Percentiles rank a stretch among this genome's conserved stretches.
phyloP scores from a whole-genome alignment of 2,888 invertebrate genomes.

The Zele albiditarsus region DNA sequence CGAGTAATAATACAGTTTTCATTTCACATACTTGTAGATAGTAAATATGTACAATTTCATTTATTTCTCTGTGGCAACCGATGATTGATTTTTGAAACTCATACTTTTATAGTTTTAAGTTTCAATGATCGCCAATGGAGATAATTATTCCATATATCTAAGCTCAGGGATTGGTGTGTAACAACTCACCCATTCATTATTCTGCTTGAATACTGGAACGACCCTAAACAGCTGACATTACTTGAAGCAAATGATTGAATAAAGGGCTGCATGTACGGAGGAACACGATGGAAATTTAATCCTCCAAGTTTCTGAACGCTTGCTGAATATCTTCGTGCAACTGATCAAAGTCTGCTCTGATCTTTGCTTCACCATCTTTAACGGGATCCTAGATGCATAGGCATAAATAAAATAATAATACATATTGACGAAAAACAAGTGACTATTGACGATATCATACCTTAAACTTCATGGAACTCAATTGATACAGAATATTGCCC shows the following conservation, averaged over 20 bases:
- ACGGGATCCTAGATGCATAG: constrained; percentile 88
- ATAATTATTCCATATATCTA: not conserved
- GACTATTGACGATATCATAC: constrained; percentile 64
- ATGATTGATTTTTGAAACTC: not conserved
- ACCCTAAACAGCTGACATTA: constrained; percentile 51
- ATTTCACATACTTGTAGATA: not conserved
- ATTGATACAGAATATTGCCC: constrained; percentile 96
- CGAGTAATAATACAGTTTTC: not conserved
- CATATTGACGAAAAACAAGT: not conserved
- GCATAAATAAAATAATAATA: not conserved
- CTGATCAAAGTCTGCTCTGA: constrained; percentile 97
- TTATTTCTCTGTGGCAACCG: not conserved
- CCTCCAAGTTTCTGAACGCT: constrained; percentile 98
- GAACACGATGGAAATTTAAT: constrained; percentile 76
- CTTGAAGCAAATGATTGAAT: constrained; percentile 48
- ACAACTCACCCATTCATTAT: not conserved
- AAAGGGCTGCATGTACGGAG: constrained; percentile 39
- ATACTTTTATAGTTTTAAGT: not conserved
- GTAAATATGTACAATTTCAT: constrained; percentile 45
- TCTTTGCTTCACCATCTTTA: constrained; percentile 97
- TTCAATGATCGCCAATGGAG: not conserved
- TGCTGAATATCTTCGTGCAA: constrained; percentile 97
- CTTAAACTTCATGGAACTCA: constrained; percentile 99
- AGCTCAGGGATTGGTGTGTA: not conserved
- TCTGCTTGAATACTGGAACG: constrained; percentile 51